Evolutionary conservation across 2,113 vertebrate species (phyloP), one percentile per base, ranked within the genome.

Genomic region (Phylloscopus trochiloides): DNA sequence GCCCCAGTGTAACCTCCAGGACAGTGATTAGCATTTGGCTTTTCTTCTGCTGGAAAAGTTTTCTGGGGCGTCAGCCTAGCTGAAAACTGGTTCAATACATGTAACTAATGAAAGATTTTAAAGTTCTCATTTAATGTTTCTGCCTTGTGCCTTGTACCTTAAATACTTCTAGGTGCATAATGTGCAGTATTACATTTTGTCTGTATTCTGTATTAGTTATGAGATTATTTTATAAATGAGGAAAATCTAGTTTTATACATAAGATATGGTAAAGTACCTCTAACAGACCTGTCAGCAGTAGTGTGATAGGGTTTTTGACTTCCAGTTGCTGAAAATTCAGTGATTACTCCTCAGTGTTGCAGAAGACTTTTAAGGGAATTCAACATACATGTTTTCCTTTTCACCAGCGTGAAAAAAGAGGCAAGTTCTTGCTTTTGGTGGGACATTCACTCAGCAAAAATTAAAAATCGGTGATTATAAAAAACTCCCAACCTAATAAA

Each of bases 41-140:
- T 74, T 90, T 89, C 58, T 97, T 96, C 84, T 88, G 48, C 65
- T 94, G 96, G 78, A 94, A 89, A 58, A 21, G n/a, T 94, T 93
- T 94, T 83, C 59, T 85, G 59, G 62, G 58, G 83, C 65, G 14
- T 96, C 80, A 93, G 90, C 73, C 57, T 78, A 57, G 58, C 67
- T 85, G 89, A 88, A 89, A 80, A 93, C n/a, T 48, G 8, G 47
- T 94, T 96, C 81, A 54, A 38, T 87, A 32, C 57, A 1, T 28
- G 36, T 28, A 20, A 20, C 25, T 54, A 81, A 45, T 36, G 72
- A 54, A 82, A 70, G 45, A 32, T 86, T 83, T 76, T 48, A 17
- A 85, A 73, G 21, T 92, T 95, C 54, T 42, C 47, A 18, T 66
- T 47, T 47, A 20, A 52, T 65, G 47, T 52, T 74, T 70, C 40